phyloP scores from a whole-genome alignment of 2,797 vertebrate genomes.

The Lepilemur ruficaudatus region DNA sequence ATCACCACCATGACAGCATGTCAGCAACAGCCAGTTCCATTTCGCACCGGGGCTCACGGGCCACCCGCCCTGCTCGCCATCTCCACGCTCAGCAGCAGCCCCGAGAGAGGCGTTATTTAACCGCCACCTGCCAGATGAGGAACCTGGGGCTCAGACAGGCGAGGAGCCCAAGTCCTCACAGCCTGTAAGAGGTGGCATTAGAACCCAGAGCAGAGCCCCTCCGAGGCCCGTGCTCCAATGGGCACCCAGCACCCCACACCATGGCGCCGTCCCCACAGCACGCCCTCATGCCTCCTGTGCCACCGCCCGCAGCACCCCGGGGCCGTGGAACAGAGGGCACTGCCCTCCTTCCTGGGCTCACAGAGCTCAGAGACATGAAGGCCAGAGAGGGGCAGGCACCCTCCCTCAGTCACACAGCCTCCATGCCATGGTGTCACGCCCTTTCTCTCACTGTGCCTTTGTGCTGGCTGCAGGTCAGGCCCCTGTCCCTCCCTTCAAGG shows the following conservation, averaged over 20 bases:
- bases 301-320: fast-evolving
- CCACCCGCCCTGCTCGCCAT: fast-evolving
- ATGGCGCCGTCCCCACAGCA: background rate
- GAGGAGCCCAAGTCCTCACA: background rate
- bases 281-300: fast-evolving
- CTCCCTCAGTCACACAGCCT: background rate
- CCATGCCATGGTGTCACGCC: fast-evolving
- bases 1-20: fast-evolving
- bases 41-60: fast-evolving
- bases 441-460: fast-evolving
- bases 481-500: background rate
- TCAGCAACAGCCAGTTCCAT: background rate
- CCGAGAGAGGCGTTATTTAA: background rate
- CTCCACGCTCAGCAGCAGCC: background rate
- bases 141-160: background rate
- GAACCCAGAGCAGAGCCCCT: background rate
- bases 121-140: background rate
- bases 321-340: background rate
- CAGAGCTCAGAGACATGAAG: background rate
- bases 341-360: background rate
- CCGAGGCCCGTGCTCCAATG: background rate
- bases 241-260: fast-evolving
- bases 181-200: background rate
- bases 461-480: background rate
- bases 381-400: background rate